These are phyloP conservation scores for Spatulosminthurus flaviceps DNA, from an alignment of 2,888 invertebrate genomes.

Conservation along the genomic window DNA sequence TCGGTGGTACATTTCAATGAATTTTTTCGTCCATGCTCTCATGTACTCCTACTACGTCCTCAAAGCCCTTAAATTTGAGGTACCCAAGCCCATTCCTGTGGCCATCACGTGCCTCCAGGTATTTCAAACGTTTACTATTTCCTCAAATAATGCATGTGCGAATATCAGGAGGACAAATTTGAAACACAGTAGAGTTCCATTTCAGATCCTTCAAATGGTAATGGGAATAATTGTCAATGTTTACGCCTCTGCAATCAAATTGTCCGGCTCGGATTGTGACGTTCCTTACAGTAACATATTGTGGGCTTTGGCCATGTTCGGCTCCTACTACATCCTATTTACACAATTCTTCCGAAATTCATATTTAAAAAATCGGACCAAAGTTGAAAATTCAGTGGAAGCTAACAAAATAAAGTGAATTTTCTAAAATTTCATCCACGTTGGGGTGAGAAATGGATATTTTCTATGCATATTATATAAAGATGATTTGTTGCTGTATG, in stretches of 20 bases:
- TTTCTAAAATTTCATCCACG: too few relatives aligned
- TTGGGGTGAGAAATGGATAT: too few relatives aligned
- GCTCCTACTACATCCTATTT: constrained; percentile 91
- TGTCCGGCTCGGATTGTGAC: constrained; percentile 80
- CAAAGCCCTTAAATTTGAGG: constrained; percentile 83
- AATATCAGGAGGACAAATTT: not conserved
- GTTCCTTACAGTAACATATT: constrained; percentile 83
- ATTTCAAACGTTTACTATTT: not conserved
- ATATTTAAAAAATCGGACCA: constrained; percentile 75
- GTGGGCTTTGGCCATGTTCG: constrained; percentile 92
- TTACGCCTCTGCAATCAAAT: constrained; percentile 79
- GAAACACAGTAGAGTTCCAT: not conserved
- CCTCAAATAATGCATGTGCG: too few relatives aligned
- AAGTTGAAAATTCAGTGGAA: too few relatives aligned
- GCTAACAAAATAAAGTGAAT: too few relatives aligned
- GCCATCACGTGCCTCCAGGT: constrained; percentile 89
- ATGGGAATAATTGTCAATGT: constrained; percentile 91
- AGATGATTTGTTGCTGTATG: too few relatives aligned
- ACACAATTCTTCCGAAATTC: constrained; percentile 93
- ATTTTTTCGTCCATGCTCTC: constrained; percentile 88
- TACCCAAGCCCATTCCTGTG: constrained; percentile 87
- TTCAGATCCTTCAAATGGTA: constrained; percentile 93
- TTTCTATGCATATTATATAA: too few relatives aligned
- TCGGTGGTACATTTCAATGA: constrained; percentile 94
- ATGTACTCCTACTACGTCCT: constrained; percentile 94